phyloP scores from a whole-genome alignment of 2,797 vertebrate species.

The Halcyon chelicuti region DNA sequence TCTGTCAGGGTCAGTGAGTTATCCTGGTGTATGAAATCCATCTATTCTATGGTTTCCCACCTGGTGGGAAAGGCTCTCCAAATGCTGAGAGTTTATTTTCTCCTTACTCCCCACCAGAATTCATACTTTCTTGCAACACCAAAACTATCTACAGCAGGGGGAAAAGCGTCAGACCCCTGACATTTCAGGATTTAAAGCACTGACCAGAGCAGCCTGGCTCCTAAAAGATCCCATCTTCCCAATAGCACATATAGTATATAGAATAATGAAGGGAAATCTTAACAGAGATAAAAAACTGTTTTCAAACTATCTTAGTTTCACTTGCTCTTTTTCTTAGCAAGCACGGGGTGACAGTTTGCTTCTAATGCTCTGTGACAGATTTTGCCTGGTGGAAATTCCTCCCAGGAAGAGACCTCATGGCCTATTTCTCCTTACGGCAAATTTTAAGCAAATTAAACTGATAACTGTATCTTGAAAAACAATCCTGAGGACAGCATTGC shows the following conservation, averaged over 20 bases:
- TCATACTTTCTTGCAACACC: not conserved
- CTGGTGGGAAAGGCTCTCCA: not conserved
- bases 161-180: not conserved
- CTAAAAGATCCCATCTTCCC: not conserved
- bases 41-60: not conserved
- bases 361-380: conserved; percentile 45
- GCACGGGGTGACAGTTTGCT: not conserved
- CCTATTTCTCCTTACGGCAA: conserved; percentile 14
- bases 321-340: conserved; percentile 10
- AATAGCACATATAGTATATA: not conserved
- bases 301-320: not conserved
- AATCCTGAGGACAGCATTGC: not conserved
- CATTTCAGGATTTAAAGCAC: not conserved
- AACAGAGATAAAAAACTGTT: not conserved
- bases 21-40: not conserved
- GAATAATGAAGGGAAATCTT: not conserved
- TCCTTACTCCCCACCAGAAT: not conserved
- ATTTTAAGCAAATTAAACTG: conserved; percentile 58
- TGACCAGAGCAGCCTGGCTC: not conserved
- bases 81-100: not conserved
- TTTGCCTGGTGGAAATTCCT: not conserved
- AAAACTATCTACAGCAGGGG: not conserved
- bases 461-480: conserved; percentile 17
- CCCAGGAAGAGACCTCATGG: conserved; percentile 1
- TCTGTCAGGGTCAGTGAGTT: not conserved